These are phyloP conservation scores for Cyphomyrus plagiostoma DNA, from an alignment of 2,113 vertebrate genomes.

Conservation along the genomic window DNA sequence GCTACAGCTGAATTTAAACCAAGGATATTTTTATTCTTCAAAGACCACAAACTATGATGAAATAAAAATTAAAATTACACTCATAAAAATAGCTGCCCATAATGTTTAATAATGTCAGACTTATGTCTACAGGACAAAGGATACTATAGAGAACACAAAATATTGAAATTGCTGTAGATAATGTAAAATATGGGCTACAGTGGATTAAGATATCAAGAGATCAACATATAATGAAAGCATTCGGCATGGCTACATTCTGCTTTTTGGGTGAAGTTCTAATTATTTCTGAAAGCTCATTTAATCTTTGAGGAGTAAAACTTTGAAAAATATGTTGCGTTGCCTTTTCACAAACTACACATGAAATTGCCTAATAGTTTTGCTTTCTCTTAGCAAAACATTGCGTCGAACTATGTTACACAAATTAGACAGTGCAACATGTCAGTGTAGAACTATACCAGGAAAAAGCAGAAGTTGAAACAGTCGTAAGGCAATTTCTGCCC, in stretches of 20 bases:
- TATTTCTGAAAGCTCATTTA: background rate
- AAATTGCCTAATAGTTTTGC: background rate
- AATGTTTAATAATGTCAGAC: slow-evolving; percentile 17
- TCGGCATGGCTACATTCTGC: slow-evolving; percentile 50
- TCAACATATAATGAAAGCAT: slow-evolving; percentile 52
- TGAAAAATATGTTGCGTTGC: background rate
- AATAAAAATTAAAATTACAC: slow-evolving; percentile 26
- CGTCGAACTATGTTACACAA: background rate
- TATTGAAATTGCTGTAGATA: slow-evolving; percentile 5
- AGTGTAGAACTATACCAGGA: background rate
- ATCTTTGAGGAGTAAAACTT: background rate
- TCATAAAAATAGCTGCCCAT: slow-evolving; percentile 38
- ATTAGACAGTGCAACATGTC: background rate
- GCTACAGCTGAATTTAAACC: slow-evolving; percentile 29
- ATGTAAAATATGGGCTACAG: slow-evolving; percentile 63
- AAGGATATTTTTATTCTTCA: slow-evolving; percentile 27
- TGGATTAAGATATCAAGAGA: slow-evolving; percentile 54
- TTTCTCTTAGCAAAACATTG: background rate
- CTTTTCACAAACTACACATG: background rate
- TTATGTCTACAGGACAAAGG: slow-evolving; percentile 12
- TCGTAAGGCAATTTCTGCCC: background rate
- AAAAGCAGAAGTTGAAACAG: background rate
- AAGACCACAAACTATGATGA: slow-evolving; percentile 25
- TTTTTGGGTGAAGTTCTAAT: background rate
- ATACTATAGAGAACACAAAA: slow-evolving; percentile 9